Conservation (phyloP, 1,140 invertebrate species). For the Pectinophora gossypiella region DNA sequence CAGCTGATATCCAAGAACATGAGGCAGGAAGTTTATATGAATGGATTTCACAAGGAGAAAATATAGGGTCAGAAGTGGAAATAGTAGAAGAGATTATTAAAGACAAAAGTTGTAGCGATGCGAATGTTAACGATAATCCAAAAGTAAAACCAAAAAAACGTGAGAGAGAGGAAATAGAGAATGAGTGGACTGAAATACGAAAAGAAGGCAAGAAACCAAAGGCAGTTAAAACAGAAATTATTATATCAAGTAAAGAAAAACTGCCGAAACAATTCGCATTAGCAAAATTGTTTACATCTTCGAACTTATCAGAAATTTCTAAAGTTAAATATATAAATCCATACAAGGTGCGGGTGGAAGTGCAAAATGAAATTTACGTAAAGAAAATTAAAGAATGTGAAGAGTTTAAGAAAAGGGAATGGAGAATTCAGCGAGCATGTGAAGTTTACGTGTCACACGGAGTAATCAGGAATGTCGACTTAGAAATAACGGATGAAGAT, state of each 20-base stretch:
- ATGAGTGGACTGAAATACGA: background rate
- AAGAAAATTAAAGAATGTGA: background rate
- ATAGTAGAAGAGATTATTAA: too few relatives aligned
- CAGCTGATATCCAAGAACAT: too few relatives aligned
- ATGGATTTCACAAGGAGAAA: too few relatives aligned
- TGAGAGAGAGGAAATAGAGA: background rate
- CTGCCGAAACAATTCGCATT: conserved; percentile 2
- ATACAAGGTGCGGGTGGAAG: background rate
- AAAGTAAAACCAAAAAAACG: background rate
- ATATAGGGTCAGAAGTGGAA: too few relatives aligned
- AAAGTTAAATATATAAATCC: conserved; percentile 6
- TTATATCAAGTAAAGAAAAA: background rate
- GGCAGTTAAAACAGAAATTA: background rate
- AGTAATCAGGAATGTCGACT: background rate
- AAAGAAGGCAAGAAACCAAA: background rate
- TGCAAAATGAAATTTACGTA: background rate
- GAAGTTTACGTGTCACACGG: conserved; percentile 2
- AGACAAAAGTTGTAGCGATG: too few relatives aligned
- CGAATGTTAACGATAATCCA: background rate
- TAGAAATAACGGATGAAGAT: conserved; percentile 1
- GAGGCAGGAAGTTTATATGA: too few relatives aligned
- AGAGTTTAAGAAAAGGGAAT: background rate
- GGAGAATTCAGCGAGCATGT: background rate
- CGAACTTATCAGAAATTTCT: background rate
- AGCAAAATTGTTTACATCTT: background rate